A percentile compares a stretch with the other conserved stretches of the same genome.
phyloP scores from a whole-genome alignment of 1,140 invertebrate genomes.

The Drosophila ohnishii region DNA sequence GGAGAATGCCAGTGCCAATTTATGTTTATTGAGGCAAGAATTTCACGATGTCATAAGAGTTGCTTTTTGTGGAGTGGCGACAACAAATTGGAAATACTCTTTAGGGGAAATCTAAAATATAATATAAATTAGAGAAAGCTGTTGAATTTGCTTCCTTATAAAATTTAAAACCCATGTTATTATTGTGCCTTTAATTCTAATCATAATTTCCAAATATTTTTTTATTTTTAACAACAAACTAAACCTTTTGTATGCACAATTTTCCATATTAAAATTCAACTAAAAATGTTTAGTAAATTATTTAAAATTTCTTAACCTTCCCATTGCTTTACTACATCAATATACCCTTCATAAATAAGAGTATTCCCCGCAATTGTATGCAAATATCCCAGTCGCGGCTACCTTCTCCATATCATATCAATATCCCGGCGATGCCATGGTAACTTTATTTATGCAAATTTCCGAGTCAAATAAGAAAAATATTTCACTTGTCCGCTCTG shows the following conservation, averaged over 20 bases:
- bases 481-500: slow-evolving; percentile 51
- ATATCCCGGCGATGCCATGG: slow-evolving; percentile 45
- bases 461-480: slow-evolving; percentile 45
- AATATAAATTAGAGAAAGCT: too few relatives aligned
- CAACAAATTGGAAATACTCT: slow-evolving; percentile 29
- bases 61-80: background rate
- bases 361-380: slow-evolving; percentile 27
- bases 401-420: slow-evolving; percentile 50
- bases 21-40: slow-evolving; percentile 77
- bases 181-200: background rate
- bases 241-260: background rate
- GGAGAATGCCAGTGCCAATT: slow-evolving; percentile 63
- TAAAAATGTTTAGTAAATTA: too few relatives aligned
- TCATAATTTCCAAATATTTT: background rate
- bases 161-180: too few relatives aligned
- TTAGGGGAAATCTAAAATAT: background rate
- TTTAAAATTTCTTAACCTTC: background rate
- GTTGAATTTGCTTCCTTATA: too few relatives aligned
- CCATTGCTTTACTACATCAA: background rate
- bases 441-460: slow-evolving; percentile 58
- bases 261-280: fast-evolving
- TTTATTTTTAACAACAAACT: background rate
- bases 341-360: background rate
- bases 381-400: slow-evolving; percentile 32
- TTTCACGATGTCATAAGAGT: slow-evolving; percentile 69